phyloP scores from a whole-genome alignment of 2,113 vertebrate genomes.

The Thunnus thynnus region DNA sequence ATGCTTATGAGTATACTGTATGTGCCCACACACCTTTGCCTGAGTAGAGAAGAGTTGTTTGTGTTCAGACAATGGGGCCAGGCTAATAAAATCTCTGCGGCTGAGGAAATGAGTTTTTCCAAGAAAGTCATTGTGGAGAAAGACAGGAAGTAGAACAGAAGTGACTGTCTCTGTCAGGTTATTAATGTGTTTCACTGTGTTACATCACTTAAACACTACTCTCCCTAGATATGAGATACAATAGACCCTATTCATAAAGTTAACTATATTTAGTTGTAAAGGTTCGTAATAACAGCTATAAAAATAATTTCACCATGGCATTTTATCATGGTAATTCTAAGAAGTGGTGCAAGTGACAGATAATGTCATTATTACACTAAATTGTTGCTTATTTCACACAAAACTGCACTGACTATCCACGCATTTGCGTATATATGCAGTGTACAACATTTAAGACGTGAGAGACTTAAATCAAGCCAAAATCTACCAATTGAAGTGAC shows the following conservation, averaged over 20 bases:
- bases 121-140: conserved; percentile 74
- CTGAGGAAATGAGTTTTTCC: conserved; percentile 77
- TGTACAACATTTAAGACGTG: background rate
- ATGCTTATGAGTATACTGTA: conserved; percentile 49
- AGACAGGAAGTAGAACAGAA: conserved; percentile 76
- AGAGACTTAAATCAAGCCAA: background rate
- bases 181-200: conserved; percentile 79
- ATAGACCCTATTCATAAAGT: conserved; percentile 66
- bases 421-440: background rate
- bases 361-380: background rate
- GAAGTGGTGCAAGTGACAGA: conserved; percentile 21
- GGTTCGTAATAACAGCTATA: conserved; percentile 50
- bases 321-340: conserved; percentile 34
- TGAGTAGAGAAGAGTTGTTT: conserved; percentile 64
- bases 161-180: conserved; percentile 78
- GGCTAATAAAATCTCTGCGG: conserved; percentile 77
- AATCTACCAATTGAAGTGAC: background rate
- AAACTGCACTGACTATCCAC: background rate
- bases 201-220: conserved; percentile 75
- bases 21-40: conserved; percentile 56
- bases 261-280: conserved; percentile 49
- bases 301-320: conserved; percentile 22
- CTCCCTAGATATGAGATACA: conserved; percentile 67
- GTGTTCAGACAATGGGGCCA: conserved; percentile 73
- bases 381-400: conserved; percentile 5